phyloP scores from a whole-genome alignment of 2,888 invertebrate genomes.

The Drosophila eohydei region DNA sequence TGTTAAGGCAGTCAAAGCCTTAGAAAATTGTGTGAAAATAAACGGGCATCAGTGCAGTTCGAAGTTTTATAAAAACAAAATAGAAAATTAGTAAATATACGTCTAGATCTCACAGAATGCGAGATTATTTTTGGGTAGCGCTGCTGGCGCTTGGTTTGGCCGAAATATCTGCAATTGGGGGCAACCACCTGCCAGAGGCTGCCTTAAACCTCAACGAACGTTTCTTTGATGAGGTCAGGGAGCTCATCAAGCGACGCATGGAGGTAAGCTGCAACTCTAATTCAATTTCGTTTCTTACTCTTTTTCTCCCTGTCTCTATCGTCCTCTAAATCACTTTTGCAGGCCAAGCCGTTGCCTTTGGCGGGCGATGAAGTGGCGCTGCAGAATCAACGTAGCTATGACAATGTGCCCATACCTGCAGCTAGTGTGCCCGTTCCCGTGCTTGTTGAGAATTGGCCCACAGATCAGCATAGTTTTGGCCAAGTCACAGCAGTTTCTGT shows the following conservation, averaged over 20 bases:
- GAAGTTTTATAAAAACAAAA: background rate
- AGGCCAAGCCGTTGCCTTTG: conserved; percentile 63
- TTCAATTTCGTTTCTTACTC: background rate
- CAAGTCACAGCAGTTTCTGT: conserved; percentile 93
- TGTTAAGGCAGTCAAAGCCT: conserved; percentile 54
- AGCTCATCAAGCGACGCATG: conserved; percentile 85
- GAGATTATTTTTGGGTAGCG: conserved; percentile 45
- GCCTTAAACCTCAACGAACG: conserved; percentile 82
- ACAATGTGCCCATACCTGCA: conserved; percentile 62
- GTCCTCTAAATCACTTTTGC: background rate
- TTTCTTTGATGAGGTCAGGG: conserved; percentile 86
- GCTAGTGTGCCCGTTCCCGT: conserved; percentile 86
- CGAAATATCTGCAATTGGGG: conserved; percentile 23
- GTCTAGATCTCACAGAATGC: conserved; percentile 36
- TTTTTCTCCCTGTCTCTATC: too few species aligned
- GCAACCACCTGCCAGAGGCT: conserved; percentile 73
- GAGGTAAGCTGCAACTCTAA: conserved; percentile 60
- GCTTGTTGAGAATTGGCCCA: conserved; percentile 89
- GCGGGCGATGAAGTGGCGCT: conserved; percentile 59
- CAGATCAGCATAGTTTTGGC: conserved; percentile 87
- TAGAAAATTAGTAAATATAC: conserved; percentile 16
- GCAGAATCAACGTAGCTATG: conserved; percentile 68
- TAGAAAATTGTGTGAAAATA: conserved; percentile 44
- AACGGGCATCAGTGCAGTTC: conserved; percentile 9
- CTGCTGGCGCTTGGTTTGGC: conserved; percentile 45